phyloP scores from a whole-genome alignment of 2,113 vertebrate genomes.

The Burhinus bistriatus region DNA sequence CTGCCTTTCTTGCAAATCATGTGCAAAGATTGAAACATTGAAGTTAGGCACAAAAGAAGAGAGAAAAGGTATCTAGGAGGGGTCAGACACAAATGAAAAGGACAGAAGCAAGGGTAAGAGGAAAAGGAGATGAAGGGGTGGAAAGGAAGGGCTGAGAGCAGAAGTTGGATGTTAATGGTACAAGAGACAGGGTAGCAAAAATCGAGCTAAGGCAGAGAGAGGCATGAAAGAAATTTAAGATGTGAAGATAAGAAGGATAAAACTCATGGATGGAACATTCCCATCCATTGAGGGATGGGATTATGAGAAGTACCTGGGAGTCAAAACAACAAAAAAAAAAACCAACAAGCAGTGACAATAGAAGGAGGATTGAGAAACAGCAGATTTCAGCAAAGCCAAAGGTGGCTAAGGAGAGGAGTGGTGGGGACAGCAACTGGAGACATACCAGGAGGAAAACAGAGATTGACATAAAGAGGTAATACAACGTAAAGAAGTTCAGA shows the following conservation, averaged over 20 bases:
- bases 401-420: not conserved
- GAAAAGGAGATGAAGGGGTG: not conserved
- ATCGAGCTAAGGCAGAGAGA: not conserved
- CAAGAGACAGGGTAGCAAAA: not conserved
- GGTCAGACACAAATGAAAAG: not conserved
- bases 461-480: not conserved
- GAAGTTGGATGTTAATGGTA: not conserved
- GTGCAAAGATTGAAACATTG: not conserved
- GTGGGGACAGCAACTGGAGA: not conserved
- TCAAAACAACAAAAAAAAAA: not conserved
- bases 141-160: not conserved
- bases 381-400: not conserved
- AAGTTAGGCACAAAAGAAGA: not conserved
- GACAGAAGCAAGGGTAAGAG: not conserved
- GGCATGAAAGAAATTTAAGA: not conserved
- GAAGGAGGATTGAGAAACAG: not conserved
- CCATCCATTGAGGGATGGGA: not conserved
- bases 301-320: not conserved
- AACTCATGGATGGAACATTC: not conserved
- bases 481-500: not conserved
- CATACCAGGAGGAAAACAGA: not conserved
- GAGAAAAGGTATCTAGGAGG: not conserved
- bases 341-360: not conserved
- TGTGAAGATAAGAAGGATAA: not conserved
- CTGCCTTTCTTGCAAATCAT: not conserved